These are phyloP conservation scores for Melitaea athalia DNA, from an alignment of 2,888 invertebrate species.

Conservation along the genomic window DNA sequence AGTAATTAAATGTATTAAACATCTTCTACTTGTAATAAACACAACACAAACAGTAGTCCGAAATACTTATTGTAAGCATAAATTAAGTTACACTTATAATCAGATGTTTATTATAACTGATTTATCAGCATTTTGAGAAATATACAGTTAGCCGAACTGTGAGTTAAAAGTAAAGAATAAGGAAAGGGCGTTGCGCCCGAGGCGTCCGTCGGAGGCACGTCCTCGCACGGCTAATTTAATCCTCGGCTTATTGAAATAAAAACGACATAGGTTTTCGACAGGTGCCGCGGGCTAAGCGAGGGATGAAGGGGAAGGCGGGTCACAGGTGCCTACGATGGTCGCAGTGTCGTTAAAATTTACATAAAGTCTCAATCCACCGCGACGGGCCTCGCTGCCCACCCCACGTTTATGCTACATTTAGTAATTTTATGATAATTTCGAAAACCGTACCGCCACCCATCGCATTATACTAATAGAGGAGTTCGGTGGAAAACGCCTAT, in stretches of 20 bases:
- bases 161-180: slow-evolving; percentile 49
- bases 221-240: slow-evolving; percentile 80
- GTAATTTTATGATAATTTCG: slow-evolving; percentile 83
- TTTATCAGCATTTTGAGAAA: neutral
- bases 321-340: slow-evolving; percentile 82
- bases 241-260: slow-evolving; percentile 81
- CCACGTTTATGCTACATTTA: slow-evolving; percentile 82
- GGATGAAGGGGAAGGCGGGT: slow-evolving; percentile 60
- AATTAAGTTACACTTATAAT: neutral
- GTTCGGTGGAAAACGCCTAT: slow-evolving; percentile 61
- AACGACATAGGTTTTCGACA: slow-evolving; percentile 82
- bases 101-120: neutral
- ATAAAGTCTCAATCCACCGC: slow-evolving; percentile 82
- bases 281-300: slow-evolving; percentile 68
- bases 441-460: slow-evolving; percentile 81
- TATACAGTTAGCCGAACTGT: slow-evolving; percentile 25
- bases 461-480: slow-evolving; percentile 82
- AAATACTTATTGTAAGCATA: neutral
- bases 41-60: neutral
- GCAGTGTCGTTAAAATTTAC: slow-evolving; percentile 83
- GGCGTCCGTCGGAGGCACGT: slow-evolving; percentile 59
- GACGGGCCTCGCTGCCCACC: slow-evolving; percentile 75
- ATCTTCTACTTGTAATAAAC: too few species aligned
- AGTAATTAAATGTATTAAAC: too few species aligned
- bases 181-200: slow-evolving; percentile 51